Evolutionary conservation across 2,797 vertebrate genomes (phyloP).

Genomic region (Mionectes olivaceus): DNA sequence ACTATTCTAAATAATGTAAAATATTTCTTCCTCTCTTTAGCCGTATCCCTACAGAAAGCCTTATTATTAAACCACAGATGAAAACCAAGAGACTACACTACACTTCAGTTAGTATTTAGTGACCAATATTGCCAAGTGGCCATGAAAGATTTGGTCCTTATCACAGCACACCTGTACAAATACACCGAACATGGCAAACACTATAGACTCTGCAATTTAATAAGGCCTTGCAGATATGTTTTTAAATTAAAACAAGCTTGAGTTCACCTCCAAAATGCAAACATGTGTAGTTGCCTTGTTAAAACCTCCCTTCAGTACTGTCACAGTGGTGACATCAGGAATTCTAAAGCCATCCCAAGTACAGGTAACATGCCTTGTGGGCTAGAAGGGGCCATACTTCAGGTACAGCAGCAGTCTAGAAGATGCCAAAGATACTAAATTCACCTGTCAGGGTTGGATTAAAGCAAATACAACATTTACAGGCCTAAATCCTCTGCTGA

Average conservation of each 20-base stretch:
- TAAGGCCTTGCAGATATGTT: neutral
- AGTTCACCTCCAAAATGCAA: neutral
- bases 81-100: neutral
- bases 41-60: neutral
- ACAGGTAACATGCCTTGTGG: neutral
- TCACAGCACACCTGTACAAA: neutral
- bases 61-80: neutral
- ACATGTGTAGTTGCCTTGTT: neutral
- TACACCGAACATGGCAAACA: neutral
- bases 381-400: neutral
- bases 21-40: neutral
- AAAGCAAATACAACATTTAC: neutral
- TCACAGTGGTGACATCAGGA: neutral
- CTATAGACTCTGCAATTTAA: neutral
- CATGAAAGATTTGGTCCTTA: neutral
- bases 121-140: neutral
- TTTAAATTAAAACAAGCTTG: neutral
- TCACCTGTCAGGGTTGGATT: neutral
- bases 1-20: neutral
- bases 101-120: neutral
- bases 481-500: neutral
- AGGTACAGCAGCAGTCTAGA: neutral
- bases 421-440: neutral
- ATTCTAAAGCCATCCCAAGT: neutral
- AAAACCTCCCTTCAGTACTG: neutral